Evolutionary conservation across 2,888 invertebrate genomes (phyloP).

Genomic region (Eupsilia transversa): DNA sequence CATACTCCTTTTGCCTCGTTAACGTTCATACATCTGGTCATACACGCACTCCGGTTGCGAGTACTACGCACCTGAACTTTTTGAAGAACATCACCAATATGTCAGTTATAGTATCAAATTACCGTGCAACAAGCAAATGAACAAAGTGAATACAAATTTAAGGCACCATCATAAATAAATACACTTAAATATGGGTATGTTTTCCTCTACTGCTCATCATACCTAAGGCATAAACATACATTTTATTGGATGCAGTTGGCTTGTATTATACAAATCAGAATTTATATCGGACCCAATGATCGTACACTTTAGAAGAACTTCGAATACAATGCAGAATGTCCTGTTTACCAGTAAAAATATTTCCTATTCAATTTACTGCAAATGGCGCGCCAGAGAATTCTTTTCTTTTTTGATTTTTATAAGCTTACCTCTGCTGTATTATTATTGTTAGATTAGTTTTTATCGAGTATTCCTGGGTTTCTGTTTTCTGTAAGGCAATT

Average conservation of each 20-base stretch:
- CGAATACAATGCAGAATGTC: background rate
- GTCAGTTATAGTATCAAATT: slow-evolving; percentile 2
- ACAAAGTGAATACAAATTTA: slow-evolving; percentile 14
- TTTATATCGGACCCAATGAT: slow-evolving; percentile 4
- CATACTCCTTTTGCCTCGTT: no score
- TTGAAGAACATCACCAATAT: no score
- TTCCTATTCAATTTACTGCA: slow-evolving; percentile 17
- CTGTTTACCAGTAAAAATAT: slow-evolving; percentile 7
- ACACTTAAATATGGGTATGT: background rate
- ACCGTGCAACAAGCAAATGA: background rate
- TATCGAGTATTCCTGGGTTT: background rate
- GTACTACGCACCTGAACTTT: no score
- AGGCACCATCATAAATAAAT: background rate
- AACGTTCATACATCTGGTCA: no score
- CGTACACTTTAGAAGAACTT: background rate
- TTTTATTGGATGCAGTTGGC: background rate
- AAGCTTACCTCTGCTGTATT: background rate
- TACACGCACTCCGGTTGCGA: no score
- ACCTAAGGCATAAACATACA: background rate
- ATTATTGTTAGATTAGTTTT: background rate
- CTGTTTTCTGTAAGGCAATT: background rate
- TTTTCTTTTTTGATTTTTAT: slow-evolving; percentile 23
- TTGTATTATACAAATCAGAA: background rate
- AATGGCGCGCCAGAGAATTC: background rate
- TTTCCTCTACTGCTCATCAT: background rate